A percentile compares a stretch with the other conserved stretches of the same genome.
Evolutionary conservation across 2,113 vertebrate genomes (phyloP).

Genomic region (Urocynchramus pylzowi): DNA sequence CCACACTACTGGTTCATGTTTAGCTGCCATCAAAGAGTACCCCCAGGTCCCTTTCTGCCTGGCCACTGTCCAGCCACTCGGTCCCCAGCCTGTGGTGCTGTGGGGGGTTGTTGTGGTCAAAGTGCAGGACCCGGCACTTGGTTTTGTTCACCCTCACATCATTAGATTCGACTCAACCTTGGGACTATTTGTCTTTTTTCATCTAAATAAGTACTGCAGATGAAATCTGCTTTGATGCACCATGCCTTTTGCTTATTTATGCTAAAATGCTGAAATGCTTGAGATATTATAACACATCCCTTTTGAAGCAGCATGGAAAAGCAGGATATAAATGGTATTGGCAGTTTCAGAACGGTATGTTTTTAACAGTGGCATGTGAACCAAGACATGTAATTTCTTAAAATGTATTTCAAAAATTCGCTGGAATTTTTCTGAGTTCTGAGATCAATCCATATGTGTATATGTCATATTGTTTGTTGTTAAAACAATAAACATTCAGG

Average conservation of each 20-base stretch:
- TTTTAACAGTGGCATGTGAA: neutral
- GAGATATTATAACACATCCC: neutral
- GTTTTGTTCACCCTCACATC: neutral
- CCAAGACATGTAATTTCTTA: fast-evolving
- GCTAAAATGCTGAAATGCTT: neutral
- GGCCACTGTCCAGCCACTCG: neutral
- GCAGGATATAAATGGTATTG: neutral
- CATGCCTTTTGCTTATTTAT: neutral
- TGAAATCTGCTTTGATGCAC: neutral
- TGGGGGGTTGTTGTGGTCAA: neutral
- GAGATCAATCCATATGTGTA: neutral
- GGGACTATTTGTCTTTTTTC: neutral
- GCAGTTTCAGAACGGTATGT: neutral
- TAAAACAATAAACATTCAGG: neutral
- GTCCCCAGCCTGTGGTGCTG: neutral
- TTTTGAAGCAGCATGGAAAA: neutral
- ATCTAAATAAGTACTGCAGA: neutral
- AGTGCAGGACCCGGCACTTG: fast-evolving
- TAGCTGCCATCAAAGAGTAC: fast-evolving
- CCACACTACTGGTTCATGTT: neutral
- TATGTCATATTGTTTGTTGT: neutral
- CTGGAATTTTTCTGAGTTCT: neutral
- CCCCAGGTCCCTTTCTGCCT: neutral
- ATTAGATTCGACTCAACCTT: fast-evolving
- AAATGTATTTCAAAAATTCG: neutral